Evolutionary conservation across 2,888 invertebrate species (phyloP).

Genomic region (Trisateles emortualis): DNA sequence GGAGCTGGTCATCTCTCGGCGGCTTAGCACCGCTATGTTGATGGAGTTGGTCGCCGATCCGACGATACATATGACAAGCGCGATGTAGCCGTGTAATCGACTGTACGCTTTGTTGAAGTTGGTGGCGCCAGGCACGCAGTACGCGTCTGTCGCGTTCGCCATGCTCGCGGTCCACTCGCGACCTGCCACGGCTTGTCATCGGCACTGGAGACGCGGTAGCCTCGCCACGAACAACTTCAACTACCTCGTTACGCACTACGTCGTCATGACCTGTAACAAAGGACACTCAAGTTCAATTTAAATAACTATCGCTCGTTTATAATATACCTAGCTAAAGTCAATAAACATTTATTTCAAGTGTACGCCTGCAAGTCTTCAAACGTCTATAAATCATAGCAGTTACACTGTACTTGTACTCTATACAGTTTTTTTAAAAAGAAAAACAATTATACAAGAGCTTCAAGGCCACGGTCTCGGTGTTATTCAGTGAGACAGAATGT

Average conservation of each 20-base stretch:
- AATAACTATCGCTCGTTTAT: not conserved
- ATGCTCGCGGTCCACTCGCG: slow-evolving; percentile 58
- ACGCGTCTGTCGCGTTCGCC: slow-evolving; percentile 79
- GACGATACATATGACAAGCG: slow-evolving; percentile 94
- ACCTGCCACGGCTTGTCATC: slow-evolving; percentile 55
- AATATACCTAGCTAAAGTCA: not conserved
- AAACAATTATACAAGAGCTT: not conserved
- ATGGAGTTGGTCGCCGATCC: slow-evolving; percentile 97
- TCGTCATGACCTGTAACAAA: slow-evolving; percentile 64
- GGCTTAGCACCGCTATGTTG: slow-evolving; percentile 95
- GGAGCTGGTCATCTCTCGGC: slow-evolving; percentile 96
- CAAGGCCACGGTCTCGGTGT: not conserved
- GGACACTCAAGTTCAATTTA: slow-evolving; percentile 3
- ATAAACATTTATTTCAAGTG: not conserved
- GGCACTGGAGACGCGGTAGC: slow-evolving; percentile 42
- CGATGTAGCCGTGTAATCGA: slow-evolving; percentile 93
- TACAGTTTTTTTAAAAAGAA: not conserved
- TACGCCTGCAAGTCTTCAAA: not conserved
- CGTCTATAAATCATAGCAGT: not conserved
- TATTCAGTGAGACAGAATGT: not conserved
- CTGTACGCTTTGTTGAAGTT: slow-evolving; percentile 89
- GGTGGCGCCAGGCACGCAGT: slow-evolving; percentile 87
- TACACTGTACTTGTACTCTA: not conserved
- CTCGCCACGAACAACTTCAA: slow-evolving; percentile 26
- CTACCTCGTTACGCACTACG: slow-evolving; percentile 34